Percentiles rank a stretch among this genome's conserved stretches.
phyloP scores from a whole-genome alignment of 2,797 vertebrate species.

The Trachops cirrhosus region DNA sequence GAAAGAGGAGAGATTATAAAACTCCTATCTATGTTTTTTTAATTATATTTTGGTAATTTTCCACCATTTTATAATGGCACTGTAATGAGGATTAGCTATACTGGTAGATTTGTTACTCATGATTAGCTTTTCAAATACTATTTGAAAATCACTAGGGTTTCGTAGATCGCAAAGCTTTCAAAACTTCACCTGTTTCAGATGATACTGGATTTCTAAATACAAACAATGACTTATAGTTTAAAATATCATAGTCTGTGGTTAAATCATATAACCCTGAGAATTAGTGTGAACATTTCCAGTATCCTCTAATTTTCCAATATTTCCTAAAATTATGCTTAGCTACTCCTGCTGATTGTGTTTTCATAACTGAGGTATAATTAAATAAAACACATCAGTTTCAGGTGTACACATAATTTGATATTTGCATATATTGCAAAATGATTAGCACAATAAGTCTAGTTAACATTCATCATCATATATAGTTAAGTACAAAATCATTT shows the following conservation, averaged over 20 bases:
- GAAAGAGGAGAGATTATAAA: neutral
- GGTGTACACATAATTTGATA: neutral
- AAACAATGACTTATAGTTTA: slow-evolving; percentile 49
- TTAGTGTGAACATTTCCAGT: neutral
- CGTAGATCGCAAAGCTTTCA: neutral
- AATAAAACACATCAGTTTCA: neutral
- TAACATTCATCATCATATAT: neutral
- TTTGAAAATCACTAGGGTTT: slow-evolving; percentile 23
- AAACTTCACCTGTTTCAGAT: slow-evolving; percentile 30
- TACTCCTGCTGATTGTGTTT: neutral
- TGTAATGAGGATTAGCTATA: neutral
- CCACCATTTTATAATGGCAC: neutral
- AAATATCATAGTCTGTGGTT: neutral
- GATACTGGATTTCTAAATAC: slow-evolving; percentile 38
- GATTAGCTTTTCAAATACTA: neutral
- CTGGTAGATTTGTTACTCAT: neutral
- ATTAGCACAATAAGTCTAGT: neutral
- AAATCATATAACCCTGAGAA: neutral
- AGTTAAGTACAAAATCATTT: neutral
- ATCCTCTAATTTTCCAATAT: neutral
- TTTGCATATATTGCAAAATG: neutral
- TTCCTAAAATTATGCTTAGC: neutral
- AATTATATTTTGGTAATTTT: neutral
- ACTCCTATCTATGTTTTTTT: neutral
- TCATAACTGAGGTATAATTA: neutral